A percentile compares a stretch with the other conserved stretches of the same genome.
Evolutionary conservation across 2,113 vertebrate genomes (phyloP).

Genomic region (Xiphophorus hellerii): DNA sequence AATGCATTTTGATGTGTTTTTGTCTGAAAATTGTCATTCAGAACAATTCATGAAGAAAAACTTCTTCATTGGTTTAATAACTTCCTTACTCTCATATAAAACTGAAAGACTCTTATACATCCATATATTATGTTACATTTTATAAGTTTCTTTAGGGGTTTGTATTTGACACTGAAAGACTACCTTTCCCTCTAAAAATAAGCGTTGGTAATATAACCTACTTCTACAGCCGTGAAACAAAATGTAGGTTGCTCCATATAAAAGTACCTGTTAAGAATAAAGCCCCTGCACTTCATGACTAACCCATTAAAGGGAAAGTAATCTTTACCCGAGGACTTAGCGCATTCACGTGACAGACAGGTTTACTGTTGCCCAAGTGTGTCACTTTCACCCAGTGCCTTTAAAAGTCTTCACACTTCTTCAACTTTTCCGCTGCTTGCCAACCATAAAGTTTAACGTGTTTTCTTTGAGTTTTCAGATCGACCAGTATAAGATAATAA

Average conservation of each 20-base stretch:
- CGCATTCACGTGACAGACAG: slow-evolving; percentile 33
- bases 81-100: slow-evolving; percentile 21
- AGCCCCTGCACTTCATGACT: slow-evolving; percentile 24
- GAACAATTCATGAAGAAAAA: slow-evolving; percentile 46
- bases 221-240: neutral
- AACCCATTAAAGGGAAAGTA: slow-evolving; percentile 39
- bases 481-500: neutral
- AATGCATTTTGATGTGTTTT: slow-evolving; percentile 30
- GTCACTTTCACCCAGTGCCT: neutral
- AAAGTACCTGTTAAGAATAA: slow-evolving; percentile 26
- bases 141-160: neutral
- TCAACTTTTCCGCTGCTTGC: neutral
- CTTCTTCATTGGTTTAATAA: slow-evolving; percentile 56
- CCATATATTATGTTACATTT: neutral
- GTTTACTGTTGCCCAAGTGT: slow-evolving; percentile 37
- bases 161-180: slow-evolving; percentile 3
- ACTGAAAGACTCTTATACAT: neutral
- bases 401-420: neutral
- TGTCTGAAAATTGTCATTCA: slow-evolving; percentile 42
- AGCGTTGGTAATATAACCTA: neutral
- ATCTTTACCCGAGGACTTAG: slow-evolving; percentile 38
- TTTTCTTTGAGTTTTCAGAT: neutral
- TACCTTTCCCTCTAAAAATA: slow-evolving; percentile 3
- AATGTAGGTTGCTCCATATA: slow-evolving; percentile 22
- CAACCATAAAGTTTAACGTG: neutral